phyloP scores from a whole-genome alignment of 2,113 vertebrate species.

The Rafetus swinhoei region DNA sequence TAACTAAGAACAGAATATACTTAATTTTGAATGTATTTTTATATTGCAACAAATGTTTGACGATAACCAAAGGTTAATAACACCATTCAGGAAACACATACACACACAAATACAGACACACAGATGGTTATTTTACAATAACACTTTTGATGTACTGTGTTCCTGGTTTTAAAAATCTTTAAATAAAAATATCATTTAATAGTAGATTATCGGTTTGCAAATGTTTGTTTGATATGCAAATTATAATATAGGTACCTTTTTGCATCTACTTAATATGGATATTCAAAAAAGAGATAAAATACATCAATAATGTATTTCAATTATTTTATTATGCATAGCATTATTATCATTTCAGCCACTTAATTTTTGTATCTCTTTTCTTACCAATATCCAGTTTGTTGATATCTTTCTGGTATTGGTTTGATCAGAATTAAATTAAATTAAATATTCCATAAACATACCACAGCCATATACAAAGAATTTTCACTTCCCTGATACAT shows the following conservation, averaged over 20 bases:
- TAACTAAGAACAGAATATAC: neutral
- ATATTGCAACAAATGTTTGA: neutral
- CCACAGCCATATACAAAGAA: neutral
- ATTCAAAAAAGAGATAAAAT: neutral
- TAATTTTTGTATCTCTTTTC: neutral
- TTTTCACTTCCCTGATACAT: constrained; percentile 6
- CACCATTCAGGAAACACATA: neutral
- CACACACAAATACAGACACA: neutral
- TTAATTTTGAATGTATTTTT: neutral
- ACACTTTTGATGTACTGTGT: neutral
- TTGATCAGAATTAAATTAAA: neutral
- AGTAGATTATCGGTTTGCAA: neutral
- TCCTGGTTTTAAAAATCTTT: neutral
- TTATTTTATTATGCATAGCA: neutral
- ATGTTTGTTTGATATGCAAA: neutral
- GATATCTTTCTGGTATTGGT: neutral
- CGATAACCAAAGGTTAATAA: neutral
- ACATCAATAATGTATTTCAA: neutral
- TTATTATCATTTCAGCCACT: neutral
- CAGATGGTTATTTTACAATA: neutral
- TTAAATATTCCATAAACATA: constrained; percentile 1
- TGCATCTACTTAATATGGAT: neutral
- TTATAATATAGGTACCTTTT: neutral
- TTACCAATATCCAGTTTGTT: neutral
- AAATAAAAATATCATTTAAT: neutral